Percentiles rank a stretch among this genome's conserved stretches.
These are phyloP conservation scores for Oryzias woworae DNA, from an alignment of 2,113 vertebrate species.

Conservation along the genomic window DNA sequence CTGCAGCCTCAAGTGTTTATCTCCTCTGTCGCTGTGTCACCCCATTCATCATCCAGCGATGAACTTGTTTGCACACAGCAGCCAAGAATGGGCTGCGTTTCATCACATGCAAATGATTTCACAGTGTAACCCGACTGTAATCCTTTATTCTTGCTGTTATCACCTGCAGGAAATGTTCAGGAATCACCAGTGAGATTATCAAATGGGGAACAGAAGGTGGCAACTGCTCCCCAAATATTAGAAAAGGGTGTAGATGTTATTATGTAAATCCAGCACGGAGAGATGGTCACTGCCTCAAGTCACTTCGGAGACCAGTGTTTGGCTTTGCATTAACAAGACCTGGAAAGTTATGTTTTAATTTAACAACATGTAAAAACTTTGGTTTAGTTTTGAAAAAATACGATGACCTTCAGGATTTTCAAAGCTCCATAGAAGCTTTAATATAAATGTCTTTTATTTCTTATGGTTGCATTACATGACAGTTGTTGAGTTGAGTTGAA, in stretches of 20 bases:
- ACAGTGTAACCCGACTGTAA: neutral
- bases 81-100: neutral
- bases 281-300: too few species aligned
- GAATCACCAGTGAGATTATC: neutral
- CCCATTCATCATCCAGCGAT: constrained; percentile 2
- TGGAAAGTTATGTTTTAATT: too few species aligned
- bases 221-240: neutral
- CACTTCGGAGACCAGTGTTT: too few species aligned
- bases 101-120: neutral
- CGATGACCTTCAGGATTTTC: too few species aligned
- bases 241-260: neutral
- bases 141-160: constrained; percentile 2
- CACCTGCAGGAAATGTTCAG: neutral
- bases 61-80: neutral
- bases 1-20: constrained; percentile 7
- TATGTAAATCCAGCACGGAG: neutral
- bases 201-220: neutral
- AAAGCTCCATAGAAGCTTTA: too few species aligned
- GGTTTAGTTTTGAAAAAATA: too few species aligned
- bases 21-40: neutral
- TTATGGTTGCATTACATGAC: too few species aligned
- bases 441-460: too few species aligned
- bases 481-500: too few species aligned
- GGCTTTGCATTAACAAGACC: too few species aligned
- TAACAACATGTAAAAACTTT: too few species aligned